phyloP scores from a whole-genome alignment of 2,113 vertebrate genomes.

The rat (Rattus norvegicus) region GRCr8 NC_086023.1:171740501-171741000 shows the following conservation, averaged over 20 bases:
- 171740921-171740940: too few relatives aligned
- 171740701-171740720: background rate
- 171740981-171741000: background rate
- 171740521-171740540: background rate
- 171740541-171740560: background rate
- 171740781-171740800: too few relatives aligned
- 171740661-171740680: background rate
- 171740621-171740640: too few relatives aligned
- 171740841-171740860: background rate
- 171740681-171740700: accelerated
- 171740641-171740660: background rate
- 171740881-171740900: background rate
- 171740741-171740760: background rate
- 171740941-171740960: background rate
- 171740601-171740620: background rate
- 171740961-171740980: background rate
- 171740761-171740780: background rate
- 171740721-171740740: background rate
- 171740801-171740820: too few relatives aligned
- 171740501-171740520: background rate
- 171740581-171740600: background rate
- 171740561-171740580: background rate
- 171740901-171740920: background rate
- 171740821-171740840: background rate
- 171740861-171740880: background rate